Evolutionary conservation across 2,797 vertebrate genomes (phyloP), one percentile per base, ranked within the genome.

Genomic region (Neosilurus mollespiculum): DNA sequence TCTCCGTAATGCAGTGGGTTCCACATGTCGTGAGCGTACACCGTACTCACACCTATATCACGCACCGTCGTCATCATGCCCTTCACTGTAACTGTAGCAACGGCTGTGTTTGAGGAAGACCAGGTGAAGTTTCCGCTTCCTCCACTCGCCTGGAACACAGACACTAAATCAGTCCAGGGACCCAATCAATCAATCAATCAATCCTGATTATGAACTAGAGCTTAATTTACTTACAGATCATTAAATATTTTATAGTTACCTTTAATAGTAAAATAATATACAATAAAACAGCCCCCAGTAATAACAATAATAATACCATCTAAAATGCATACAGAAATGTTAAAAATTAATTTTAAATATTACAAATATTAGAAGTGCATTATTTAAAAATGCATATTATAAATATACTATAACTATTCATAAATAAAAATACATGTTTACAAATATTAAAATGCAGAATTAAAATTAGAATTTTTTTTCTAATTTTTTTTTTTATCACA

Each of bases 71-170:
- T 96, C 96, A 99, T 96, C 71, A 96, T 90, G 1, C 98, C 98
- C 88, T 96, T 98, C 71, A 96, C 96, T 0, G 97, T 99, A 87
- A 99, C 95, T 0, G 96, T 97, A 88, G 97, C 96, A 5, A 99
- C 96, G 49, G 92, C 92, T 2, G 92, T 89, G 88, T 93, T 96
- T n/a, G 97, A 98, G 0, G 92, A 97, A 1, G 96, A 96, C 98
- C 98, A 95, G 88, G 91, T 95, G 89, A 99, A 99, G 91, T 99
- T 99, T 37, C 98, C 98, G 85, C 98, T 99, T 67, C 97, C 98
- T 56, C 98, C 98, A 0, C 90, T 91, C 7, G 96, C 97, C 98
- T 99, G 89, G 81, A 83, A 70, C 10, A 59, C 22, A 62, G 0
- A 26, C 9, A 14, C 6, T 43, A 43, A 43, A 43, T 43, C 37